phyloP scores from a whole-genome alignment of 1,140 invertebrate genomes.

The Homalodisca vitripennis region DNA sequence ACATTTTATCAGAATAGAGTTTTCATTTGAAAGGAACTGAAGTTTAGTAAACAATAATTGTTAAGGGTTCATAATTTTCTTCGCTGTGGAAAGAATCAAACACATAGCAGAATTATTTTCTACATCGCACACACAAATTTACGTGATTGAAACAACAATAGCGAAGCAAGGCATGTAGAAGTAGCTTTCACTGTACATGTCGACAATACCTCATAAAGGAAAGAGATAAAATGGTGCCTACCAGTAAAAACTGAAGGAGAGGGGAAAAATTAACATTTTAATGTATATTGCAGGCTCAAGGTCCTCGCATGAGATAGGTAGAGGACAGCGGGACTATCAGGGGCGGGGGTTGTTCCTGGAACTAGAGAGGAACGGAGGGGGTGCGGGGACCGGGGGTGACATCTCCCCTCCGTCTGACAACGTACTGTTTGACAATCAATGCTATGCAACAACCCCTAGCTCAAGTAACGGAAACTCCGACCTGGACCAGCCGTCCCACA shows the following conservation, averaged over 20 bases:
- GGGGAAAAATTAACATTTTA: background rate
- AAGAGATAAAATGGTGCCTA: background rate
- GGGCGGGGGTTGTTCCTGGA: slow-evolving; percentile 71
- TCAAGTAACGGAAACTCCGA: slow-evolving; percentile 88
- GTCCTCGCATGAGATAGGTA: slow-evolving; percentile 63
- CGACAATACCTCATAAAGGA: too few relatives aligned
- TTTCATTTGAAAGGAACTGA: too few relatives aligned
- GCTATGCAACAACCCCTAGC: slow-evolving; percentile 89
- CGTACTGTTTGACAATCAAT: slow-evolving; percentile 90
- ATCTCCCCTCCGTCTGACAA: slow-evolving; percentile 87
- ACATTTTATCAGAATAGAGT: too few relatives aligned
- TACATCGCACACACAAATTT: too few relatives aligned
- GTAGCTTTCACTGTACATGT: too few relatives aligned
- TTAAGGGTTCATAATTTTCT: too few relatives aligned
- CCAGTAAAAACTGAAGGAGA: background rate
- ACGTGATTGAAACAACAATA: too few relatives aligned
- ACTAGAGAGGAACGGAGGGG: slow-evolving; percentile 68
- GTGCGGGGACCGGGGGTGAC: slow-evolving; percentile 65
- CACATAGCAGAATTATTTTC: too few relatives aligned
- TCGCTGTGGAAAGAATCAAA: too few relatives aligned
- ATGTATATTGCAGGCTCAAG: slow-evolving; percentile 45
- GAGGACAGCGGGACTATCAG: slow-evolving; percentile 41
- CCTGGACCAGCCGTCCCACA: slow-evolving; percentile 68
- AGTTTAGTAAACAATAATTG: too few relatives aligned
- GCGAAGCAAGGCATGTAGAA: too few relatives aligned